These are phyloP conservation scores for Drosophila antonietae DNA, from an alignment of 2,888 invertebrate species.

Conservation along the genomic window DNA sequence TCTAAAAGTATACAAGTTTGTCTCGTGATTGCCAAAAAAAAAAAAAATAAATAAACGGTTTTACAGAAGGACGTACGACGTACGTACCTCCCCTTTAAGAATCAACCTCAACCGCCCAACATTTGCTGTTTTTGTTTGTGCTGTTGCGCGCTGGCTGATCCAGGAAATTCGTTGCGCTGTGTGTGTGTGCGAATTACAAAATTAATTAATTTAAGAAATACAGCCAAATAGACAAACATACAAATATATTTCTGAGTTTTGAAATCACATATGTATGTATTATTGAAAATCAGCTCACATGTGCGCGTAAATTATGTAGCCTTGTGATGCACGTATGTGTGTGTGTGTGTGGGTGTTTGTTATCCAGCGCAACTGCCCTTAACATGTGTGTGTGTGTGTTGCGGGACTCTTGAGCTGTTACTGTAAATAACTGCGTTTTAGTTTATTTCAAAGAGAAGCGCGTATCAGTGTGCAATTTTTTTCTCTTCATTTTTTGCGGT, in stretches of 20 bases:
- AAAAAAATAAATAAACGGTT: background rate
- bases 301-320: slow-evolving; percentile 46
- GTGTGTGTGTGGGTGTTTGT: slow-evolving; percentile 38
- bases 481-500: background rate
- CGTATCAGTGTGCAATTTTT: slow-evolving; percentile 19
- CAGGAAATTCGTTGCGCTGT: slow-evolving; percentile 35
- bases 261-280: slow-evolving; percentile 17
- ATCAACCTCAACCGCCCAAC: slow-evolving; percentile 8
- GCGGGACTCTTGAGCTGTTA: slow-evolving; percentile 35
- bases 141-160: slow-evolving; percentile 46
- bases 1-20: slow-evolving; percentile 27
- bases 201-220: slow-evolving; percentile 28
- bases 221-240: slow-evolving; percentile 1
- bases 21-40: slow-evolving; percentile 3
- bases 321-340: slow-evolving; percentile 29
- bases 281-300: slow-evolving; percentile 39
- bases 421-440: slow-evolving; percentile 55
- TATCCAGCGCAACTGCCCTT: slow-evolving; percentile 52
- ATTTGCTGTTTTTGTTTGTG: slow-evolving; percentile 50
- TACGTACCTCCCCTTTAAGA: slow-evolving; percentile 16
- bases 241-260: background rate
- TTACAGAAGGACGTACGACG: slow-evolving; percentile 29
- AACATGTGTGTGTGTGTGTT: slow-evolving; percentile 6
- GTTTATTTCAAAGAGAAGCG: slow-evolving; percentile 31
- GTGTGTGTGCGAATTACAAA: slow-evolving; percentile 37